Evolutionary conservation across 2,113 vertebrate genomes (phyloP), one percentile per base, ranked within the genome.

Genomic region (Hippolais icterina): DNA sequence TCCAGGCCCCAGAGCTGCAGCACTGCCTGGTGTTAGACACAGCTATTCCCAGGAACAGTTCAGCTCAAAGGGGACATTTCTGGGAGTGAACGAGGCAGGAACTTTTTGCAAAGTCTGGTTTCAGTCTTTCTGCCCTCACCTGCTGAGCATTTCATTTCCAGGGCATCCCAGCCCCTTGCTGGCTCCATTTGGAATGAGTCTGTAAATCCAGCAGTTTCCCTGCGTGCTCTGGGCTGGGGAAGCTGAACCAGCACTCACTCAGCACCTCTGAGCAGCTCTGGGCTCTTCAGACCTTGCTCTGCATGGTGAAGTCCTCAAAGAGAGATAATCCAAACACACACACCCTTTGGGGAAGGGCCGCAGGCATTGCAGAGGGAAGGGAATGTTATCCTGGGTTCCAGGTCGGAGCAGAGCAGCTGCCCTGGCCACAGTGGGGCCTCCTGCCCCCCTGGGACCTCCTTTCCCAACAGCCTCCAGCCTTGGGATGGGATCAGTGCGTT

Each of bases 381-480:
- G 35, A 46, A 33, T 15, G 20, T 74, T 74, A 14, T 54, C 35
- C 1, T 0, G 5, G 44, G 27, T 31, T 90, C 54, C 68, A 80
- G 2, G 8, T 24, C 0, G 0, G 14, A 84, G 60, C 54, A 74
- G 54, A 54, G 68, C 2, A 46, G 59, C 46, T 39, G 39, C 29
- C 61, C 41, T 35, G 87, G 69, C n/a, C 50, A 37, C 83, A 31
- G 68, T 2, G 46, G 24, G n/a, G 63, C 50, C 75, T 66, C 54
- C 88, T 96, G 57, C 50, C 42, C 69, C 83, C 54, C 35, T 0
- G 2, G 66, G 84, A 85, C 50, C 53, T 89, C 63, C 52, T 47
- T 89, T 89, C 86, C 91, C 80, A 86, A 31, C 4, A 72, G 76
- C 75, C 75, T 56, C n/a, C 64, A 85, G 92, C 47, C 57, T 1